Conservation (phyloP, 2,888 invertebrate genomes). For the Strigamia crassipes region DNA sequence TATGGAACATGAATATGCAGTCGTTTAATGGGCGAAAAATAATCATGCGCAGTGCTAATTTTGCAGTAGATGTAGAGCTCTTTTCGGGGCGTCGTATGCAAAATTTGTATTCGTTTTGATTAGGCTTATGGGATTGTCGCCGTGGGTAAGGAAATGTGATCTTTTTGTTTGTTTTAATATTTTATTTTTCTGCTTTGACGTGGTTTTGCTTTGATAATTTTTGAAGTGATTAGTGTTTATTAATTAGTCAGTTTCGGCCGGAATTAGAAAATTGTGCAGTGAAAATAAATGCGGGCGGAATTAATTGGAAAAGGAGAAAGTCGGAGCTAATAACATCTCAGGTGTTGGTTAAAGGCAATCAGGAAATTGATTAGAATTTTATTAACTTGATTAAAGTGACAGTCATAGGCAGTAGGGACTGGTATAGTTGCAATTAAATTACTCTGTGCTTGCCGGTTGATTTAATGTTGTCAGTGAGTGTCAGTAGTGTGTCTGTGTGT, state of each 20-base stretch:
- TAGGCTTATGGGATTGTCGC: slow-evolving; percentile 20
- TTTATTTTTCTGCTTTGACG: background rate
- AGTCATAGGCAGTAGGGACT: background rate
- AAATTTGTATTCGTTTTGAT: slow-evolving; percentile 4
- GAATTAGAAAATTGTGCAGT: background rate
- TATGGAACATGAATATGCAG: slow-evolving; percentile 35
- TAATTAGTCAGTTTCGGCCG: background rate
- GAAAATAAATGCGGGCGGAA: background rate
- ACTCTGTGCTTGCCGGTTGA: background rate
- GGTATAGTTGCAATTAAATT: background rate
- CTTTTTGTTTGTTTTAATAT: background rate
- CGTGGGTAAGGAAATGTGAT: background rate
- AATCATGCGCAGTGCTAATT: slow-evolving; percentile 35
- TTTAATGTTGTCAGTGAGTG: no score
- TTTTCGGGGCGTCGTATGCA: background rate
- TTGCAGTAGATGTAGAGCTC: background rate
- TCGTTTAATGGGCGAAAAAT: slow-evolving; percentile 28
- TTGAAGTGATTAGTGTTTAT: background rate
- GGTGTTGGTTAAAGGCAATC: slow-evolving; percentile 10
- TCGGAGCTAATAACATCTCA: background rate
- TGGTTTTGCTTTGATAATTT: background rate
- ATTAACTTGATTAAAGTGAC: slow-evolving; percentile 29
- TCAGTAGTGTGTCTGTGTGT: no score
- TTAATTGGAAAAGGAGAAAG: background rate
- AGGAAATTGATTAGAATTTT: slow-evolving; percentile 23